phyloP scores from a whole-genome alignment of 2,797 vertebrate species.

The Hyperoplus lanceolatus region DNA sequence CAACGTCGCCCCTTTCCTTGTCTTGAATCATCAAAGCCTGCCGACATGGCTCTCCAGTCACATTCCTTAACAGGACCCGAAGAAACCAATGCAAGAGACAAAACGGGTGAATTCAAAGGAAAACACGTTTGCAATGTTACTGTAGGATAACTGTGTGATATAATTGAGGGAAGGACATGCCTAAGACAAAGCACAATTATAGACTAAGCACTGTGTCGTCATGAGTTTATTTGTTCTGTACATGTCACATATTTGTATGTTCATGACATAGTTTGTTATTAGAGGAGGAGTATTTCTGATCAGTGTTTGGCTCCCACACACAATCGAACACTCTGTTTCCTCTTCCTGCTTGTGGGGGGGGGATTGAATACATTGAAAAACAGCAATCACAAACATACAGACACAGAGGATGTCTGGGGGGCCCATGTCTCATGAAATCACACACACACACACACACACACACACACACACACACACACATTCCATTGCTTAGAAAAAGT shows the following conservation, averaged over 20 bases:
- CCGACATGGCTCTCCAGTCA: slow-evolving; percentile 13
- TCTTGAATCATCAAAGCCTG: slow-evolving; percentile 45
- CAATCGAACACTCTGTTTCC: slow-evolving; percentile 74
- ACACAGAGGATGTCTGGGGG: slow-evolving; percentile 69
- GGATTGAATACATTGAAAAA: slow-evolving; percentile 37
- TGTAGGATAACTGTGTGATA: not conserved
- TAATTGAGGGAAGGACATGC: not conserved
- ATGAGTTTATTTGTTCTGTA: not conserved
- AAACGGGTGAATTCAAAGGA: not conserved
- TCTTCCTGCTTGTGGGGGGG: slow-evolving; percentile 71
- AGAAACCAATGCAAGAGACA: not conserved
- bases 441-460: slow-evolving; percentile 9
- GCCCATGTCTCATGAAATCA: slow-evolving; percentile 48
- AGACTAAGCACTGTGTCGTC: not conserved
- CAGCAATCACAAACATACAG: slow-evolving; percentile 29
- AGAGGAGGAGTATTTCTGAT: slow-evolving; percentile 52
- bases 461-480: slow-evolving; percentile 28
- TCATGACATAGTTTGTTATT: slow-evolving; percentile 43
- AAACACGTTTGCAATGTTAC: not conserved
- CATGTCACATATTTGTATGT: slow-evolving; percentile 18
- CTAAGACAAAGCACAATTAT: not conserved
- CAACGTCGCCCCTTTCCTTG: slow-evolving; percentile 39
- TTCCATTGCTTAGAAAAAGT: slow-evolving; percentile 37
- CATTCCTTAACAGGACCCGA: slow-evolving; percentile 28
- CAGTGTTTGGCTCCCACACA: slow-evolving; percentile 54